Evolutionary conservation across 1,140 invertebrate species (phyloP).

Genomic region (Drosophila hydei): DNA sequence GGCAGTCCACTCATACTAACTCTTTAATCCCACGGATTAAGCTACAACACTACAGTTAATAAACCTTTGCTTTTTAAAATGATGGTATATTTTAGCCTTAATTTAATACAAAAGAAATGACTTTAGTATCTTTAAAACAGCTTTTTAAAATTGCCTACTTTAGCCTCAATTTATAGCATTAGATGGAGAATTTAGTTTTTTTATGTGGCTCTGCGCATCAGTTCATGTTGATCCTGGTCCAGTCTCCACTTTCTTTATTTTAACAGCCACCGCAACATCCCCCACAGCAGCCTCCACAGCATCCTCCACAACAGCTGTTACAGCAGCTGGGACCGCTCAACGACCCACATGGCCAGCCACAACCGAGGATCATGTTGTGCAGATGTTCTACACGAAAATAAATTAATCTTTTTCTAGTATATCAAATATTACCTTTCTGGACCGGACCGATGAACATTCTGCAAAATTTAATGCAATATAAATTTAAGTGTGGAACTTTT

Average conservation of each 20-base stretch:
- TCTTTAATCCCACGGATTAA: no score
- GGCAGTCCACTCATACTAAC: no score
- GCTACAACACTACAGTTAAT: no score
- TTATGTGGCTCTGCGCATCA: neutral
- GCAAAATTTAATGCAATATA: neutral
- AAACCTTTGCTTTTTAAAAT: neutral
- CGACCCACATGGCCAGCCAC: slow-evolving; percentile 38
- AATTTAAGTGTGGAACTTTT: slow-evolving; percentile 9
- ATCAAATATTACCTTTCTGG: slow-evolving; percentile 24
- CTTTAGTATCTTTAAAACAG: no score
- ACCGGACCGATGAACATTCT: slow-evolving; percentile 39
- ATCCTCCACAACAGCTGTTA: slow-evolving; percentile 7
- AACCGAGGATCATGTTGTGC: slow-evolving; percentile 38
- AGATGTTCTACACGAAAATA: slow-evolving; percentile 14
- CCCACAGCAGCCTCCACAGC: slow-evolving; percentile 25
- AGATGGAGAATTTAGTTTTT: no score
- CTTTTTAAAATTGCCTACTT: no score
- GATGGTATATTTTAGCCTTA: neutral
- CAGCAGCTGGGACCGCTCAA: slow-evolving; percentile 35
- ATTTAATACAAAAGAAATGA: no score
- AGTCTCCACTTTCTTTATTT: neutral
- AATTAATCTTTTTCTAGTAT: neutral
- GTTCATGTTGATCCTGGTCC: neutral
- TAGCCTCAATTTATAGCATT: no score
- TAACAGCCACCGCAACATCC: slow-evolving; percentile 21